Percentiles rank a stretch among this genome's conserved stretches.
These are phyloP conservation scores for Andrena dorsata DNA, from an alignment of 2,888 invertebrate genomes.

Conservation along the genomic window DNA sequence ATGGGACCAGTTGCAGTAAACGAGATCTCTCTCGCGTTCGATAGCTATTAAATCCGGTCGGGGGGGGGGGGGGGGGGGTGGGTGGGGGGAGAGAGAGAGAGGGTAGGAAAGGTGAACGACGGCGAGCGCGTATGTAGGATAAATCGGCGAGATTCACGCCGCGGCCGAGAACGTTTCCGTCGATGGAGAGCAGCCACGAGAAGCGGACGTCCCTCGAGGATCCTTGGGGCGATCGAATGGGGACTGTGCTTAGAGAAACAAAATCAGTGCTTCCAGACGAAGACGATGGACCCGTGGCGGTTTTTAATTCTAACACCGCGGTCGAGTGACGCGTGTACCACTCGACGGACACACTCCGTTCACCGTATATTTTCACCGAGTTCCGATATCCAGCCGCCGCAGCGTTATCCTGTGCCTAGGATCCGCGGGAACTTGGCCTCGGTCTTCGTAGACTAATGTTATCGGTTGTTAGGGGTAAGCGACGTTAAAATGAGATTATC, in stretches of 20 bases:
- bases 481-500: conserved; percentile 34
- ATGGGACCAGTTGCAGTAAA: conserved; percentile 65
- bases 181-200: conserved; percentile 1
- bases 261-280: conserved; percentile 74
- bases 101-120: not conserved
- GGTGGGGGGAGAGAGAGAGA: too few relatives aligned
- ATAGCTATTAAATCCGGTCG: conserved; percentile 31
- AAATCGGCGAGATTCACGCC: not conserved
- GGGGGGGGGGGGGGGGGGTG: too few relatives aligned
- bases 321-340: conserved; percentile 21
- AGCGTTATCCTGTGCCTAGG: not conserved
- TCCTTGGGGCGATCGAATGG: conserved; percentile 7
- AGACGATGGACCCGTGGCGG: conserved; percentile 45
- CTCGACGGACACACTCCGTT: not conserved
- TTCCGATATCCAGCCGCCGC: conserved; percentile 14
- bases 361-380: conserved; percentile 36
- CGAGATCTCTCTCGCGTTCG: conserved; percentile 50
- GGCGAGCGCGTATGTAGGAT: not conserved
- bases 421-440: conserved; percentile 45
- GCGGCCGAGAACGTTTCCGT: conserved; percentile 5
- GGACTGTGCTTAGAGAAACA: conserved; percentile 38
- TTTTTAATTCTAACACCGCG: conserved; percentile 29
- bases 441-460: conserved; percentile 50
- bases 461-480: conserved; percentile 55
- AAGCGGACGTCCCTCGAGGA: conserved; percentile 2